Conservation (phyloP, 2,888 invertebrate genomes). For the Lacanobia wlatinum region DNA sequence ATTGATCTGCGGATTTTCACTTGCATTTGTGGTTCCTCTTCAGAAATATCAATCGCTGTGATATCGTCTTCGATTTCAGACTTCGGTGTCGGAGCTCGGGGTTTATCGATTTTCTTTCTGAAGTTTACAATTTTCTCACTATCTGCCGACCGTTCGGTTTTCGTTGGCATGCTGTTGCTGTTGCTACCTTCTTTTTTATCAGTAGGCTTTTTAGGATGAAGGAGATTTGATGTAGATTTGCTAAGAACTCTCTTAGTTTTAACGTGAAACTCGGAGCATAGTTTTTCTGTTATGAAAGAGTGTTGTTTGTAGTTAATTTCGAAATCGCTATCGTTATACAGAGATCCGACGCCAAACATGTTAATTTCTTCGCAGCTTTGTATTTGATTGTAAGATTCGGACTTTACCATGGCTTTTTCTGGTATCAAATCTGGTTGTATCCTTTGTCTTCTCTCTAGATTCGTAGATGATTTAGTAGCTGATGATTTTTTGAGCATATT, state of each 20-base stretch:
- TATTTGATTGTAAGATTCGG: conserved; percentile 89
- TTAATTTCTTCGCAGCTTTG: conserved; percentile 90
- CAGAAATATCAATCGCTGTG: conserved; percentile 83
- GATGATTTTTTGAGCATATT: conserved; percentile 88
- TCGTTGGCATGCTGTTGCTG: conserved; percentile 89
- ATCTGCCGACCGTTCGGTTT: conserved; percentile 84
- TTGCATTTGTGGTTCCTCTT: conserved; percentile 83
- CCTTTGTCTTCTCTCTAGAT: conserved; percentile 87
- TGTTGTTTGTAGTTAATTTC: conserved; percentile 90
- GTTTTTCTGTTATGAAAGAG: conserved; percentile 93
- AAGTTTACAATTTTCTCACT: conserved; percentile 84
- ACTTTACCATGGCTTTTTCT: conserved; percentile 87
- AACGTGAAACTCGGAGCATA: conserved; percentile 93
- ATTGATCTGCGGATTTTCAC: conserved; percentile 89
- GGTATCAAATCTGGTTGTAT: conserved; percentile 90
- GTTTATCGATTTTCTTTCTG: conserved; percentile 88
- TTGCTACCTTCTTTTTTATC: conserved; percentile 88
- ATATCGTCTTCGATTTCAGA: conserved; percentile 85
- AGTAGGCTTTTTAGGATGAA: conserved; percentile 90
- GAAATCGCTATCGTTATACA: conserved; percentile 90
- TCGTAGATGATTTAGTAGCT: conserved; percentile 86
- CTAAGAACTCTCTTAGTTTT: conserved; percentile 92
- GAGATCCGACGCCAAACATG: conserved; percentile 89
- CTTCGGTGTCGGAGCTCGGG: conserved; percentile 88
- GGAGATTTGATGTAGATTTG: conserved; percentile 92